These are phyloP conservation scores for Parazoanthus darwini DNA, from an alignment of 92 coral and sea anemone genomes.

Conservation along the genomic window DNA sequence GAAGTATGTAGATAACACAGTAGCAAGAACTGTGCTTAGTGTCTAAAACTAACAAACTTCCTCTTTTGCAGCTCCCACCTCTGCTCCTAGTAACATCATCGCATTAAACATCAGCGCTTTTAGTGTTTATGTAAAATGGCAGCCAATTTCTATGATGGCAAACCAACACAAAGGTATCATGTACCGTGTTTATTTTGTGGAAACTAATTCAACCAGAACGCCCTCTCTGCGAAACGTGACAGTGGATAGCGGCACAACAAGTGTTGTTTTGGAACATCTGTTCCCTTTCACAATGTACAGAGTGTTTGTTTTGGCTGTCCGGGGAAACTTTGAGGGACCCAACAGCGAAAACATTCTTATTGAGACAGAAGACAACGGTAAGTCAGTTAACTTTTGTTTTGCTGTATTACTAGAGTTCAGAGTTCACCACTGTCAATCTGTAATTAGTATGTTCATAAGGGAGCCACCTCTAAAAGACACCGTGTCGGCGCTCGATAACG, in stretches of 20 bases:
- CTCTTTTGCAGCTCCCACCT: neutral
- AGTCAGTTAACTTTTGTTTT: neutral
- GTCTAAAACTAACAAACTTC: neutral
- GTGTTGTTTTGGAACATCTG: neutral
- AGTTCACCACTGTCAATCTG: too few relatives aligned
- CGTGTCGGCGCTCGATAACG: too few relatives aligned
- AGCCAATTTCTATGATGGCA: neutral
- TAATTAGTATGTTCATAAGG: too few relatives aligned
- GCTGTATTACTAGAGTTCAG: too few relatives aligned
- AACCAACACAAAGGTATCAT: neutral
- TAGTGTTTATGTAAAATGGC: neutral
- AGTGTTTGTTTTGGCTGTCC: neutral
- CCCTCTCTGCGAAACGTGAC: slow-evolving; percentile 6
- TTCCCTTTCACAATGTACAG: neutral
- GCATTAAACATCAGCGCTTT: neutral
- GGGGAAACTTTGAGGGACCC: slow-evolving; percentile 24
- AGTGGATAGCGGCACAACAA: neutral
- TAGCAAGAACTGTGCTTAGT: too few relatives aligned
- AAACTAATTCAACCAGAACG: neutral
- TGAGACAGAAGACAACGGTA: slow-evolving; percentile 1
- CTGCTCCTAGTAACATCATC: neutral
- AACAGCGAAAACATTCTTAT: neutral
- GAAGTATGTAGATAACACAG: too few relatives aligned
- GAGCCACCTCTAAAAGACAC: too few relatives aligned
- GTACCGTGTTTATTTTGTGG: slow-evolving; percentile 24